Conservation (phyloP, 2,797 vertebrate species). For the Falco naumanni region DNA sequence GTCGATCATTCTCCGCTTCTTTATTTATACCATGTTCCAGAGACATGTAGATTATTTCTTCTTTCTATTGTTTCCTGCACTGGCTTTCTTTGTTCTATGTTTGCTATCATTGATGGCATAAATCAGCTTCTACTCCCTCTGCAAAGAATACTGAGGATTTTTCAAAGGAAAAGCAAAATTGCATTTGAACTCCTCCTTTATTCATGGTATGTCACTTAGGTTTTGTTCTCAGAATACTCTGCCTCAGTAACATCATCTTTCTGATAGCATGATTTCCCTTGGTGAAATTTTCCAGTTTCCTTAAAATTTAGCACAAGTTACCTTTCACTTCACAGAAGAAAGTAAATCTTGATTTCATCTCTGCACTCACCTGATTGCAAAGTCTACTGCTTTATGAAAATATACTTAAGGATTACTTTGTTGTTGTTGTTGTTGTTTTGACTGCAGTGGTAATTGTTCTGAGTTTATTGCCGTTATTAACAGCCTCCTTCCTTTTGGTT, state of each 20-base stretch:
- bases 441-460: neutral
- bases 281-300: neutral
- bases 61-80: constrained; percentile 27
- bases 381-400: neutral
- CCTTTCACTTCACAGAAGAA: neutral
- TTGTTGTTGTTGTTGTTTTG: neutral
- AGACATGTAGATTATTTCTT: constrained; percentile 25
- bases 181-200: constrained; percentile 44
- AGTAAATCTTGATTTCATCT: neutral
- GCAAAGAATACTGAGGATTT: constrained; percentile 59
- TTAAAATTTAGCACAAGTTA: neutral
- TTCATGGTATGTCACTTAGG: constrained; percentile 37
- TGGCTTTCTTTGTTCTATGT: constrained; percentile 51
- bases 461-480: neutral
- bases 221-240: constrained; percentile 20
- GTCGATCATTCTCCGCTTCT: neutral
- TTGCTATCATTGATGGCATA: constrained; percentile 36
- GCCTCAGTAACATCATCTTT: neutral
- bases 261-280: neutral
- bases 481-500: neutral
- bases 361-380: neutral
- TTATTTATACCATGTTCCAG: neutral
- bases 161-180: constrained; percentile 56
- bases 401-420: neutral
- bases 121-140: constrained; percentile 35